These are phyloP conservation scores for Aptenodytes patagonicus DNA, from an alignment of 2,113 vertebrate species.

Conservation along the genomic window DNA sequence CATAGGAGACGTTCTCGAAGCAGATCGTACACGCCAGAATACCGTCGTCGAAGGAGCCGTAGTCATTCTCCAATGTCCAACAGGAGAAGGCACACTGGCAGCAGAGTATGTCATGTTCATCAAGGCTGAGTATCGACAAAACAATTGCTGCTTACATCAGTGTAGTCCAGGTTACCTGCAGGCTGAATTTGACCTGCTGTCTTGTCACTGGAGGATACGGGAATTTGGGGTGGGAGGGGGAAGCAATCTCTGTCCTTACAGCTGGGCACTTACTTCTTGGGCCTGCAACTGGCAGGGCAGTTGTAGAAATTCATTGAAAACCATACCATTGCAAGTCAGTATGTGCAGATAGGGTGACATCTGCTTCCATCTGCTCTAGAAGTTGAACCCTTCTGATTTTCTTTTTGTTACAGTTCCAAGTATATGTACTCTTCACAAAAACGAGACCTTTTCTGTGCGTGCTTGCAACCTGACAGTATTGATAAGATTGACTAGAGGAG, in stretches of 20 bases:
- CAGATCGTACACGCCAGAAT: slow-evolving; percentile 86
- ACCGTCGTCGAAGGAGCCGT: slow-evolving; percentile 84
- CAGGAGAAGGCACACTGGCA: slow-evolving; percentile 84
- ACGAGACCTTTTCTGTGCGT: not conserved
- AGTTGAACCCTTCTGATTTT: not conserved
- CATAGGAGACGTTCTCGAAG: slow-evolving; percentile 86
- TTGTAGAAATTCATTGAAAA: not conserved
- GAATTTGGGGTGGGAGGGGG: accelerated
- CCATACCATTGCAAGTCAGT: not conserved
- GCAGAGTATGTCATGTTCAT: slow-evolving; percentile 80
- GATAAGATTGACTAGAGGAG: not conserved
- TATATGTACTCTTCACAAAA: not conserved
- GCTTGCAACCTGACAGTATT: not conserved
- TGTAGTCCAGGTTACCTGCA: not conserved
- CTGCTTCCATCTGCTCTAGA: not conserved
- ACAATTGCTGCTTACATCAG: not conserved
- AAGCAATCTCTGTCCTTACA: not conserved
- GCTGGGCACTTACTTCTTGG: not conserved
- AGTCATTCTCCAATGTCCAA: slow-evolving; percentile 91
- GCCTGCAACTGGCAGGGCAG: not conserved
- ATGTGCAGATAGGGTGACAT: not conserved
- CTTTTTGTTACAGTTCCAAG: not conserved
- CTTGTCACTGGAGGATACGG: not conserved
- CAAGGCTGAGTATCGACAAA: slow-evolving; percentile 13
- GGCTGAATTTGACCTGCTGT: not conserved